Conservation (phyloP, 2,888 invertebrate species). For the Tridacna crocea region DNA sequence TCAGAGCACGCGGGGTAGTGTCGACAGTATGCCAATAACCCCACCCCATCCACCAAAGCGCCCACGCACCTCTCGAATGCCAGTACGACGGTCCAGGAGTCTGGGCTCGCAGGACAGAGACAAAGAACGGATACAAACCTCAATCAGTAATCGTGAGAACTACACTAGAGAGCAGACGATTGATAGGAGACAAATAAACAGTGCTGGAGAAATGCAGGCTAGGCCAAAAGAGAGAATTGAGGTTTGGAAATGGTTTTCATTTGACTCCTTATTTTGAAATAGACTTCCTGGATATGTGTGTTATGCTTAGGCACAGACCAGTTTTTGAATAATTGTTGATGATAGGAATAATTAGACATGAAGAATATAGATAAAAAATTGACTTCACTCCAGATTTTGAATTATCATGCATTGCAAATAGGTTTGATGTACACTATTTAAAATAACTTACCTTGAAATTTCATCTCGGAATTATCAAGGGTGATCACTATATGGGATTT, state of each 20-base stretch:
- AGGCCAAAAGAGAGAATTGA: constrained; percentile 71
- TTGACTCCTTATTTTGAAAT: no score
- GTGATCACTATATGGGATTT: no score
- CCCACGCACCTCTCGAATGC: constrained; percentile 71
- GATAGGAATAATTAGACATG: no score
- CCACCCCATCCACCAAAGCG: constrained; percentile 79
- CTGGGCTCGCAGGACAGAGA: constrained; percentile 70
- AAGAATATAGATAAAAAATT: no score
- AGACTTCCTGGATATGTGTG: no score
- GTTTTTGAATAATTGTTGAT: no score
- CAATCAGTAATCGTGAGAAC: constrained; percentile 23
- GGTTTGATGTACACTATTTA: no score
- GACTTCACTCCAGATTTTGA: no score
- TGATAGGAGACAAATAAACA: constrained; percentile 62
- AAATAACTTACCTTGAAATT: no score
- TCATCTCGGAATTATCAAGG: no score
- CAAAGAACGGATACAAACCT: constrained; percentile 38
- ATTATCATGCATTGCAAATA: no score
- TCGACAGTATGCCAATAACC: constrained; percentile 74
- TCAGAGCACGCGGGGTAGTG: constrained; percentile 67
- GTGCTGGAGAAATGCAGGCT: constrained; percentile 69
- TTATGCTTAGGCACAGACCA: no score
- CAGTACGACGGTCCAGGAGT: constrained; percentile 73
- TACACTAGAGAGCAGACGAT: constrained; percentile 22
- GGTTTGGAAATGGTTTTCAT: constrained; percentile 55